Conservation (phyloP, 2,888 invertebrate genomes). For the Saturnia pavonia region DNA sequence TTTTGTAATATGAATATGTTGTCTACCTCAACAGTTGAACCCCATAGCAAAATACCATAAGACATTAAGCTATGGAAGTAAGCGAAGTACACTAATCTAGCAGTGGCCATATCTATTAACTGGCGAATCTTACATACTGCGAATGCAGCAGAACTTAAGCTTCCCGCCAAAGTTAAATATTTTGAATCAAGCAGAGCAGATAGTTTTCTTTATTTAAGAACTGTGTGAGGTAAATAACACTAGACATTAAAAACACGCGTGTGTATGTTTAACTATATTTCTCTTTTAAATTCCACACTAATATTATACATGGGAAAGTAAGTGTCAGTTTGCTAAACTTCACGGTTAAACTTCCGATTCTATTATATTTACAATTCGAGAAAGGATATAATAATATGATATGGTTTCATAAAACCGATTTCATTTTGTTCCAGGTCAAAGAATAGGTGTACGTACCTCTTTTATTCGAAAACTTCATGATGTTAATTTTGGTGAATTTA, state of each 20-base stretch:
- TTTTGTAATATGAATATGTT: no score
- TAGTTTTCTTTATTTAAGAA: not conserved
- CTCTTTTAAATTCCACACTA: constrained; percentile 10
- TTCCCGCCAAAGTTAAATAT: no score
- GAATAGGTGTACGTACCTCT: not conserved
- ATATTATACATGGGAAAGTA: constrained; percentile 11
- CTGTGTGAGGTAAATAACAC: not conserved
- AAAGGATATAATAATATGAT: not conserved
- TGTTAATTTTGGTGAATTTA: not conserved
- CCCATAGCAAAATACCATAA: no score
- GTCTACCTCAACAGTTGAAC: no score
- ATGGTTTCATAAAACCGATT: constrained; percentile 4
- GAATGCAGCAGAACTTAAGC: no score
- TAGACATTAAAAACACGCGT: not conserved
- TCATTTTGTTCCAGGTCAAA: not conserved
- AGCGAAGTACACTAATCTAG: no score
- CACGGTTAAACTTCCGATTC: constrained; percentile 4
- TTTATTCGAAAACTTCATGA: not conserved
- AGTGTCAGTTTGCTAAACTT: constrained; percentile 4
- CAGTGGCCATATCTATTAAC: no score
- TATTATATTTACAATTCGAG: constrained; percentile 3
- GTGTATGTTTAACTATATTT: not conserved
- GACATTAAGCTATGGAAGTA: no score
- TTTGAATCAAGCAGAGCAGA: not conserved
- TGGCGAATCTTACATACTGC: no score